These are phyloP conservation scores for Pangasius larnaudii DNA, from an alignment of 2,797 vertebrate species.

Conservation along the genomic window DNA sequence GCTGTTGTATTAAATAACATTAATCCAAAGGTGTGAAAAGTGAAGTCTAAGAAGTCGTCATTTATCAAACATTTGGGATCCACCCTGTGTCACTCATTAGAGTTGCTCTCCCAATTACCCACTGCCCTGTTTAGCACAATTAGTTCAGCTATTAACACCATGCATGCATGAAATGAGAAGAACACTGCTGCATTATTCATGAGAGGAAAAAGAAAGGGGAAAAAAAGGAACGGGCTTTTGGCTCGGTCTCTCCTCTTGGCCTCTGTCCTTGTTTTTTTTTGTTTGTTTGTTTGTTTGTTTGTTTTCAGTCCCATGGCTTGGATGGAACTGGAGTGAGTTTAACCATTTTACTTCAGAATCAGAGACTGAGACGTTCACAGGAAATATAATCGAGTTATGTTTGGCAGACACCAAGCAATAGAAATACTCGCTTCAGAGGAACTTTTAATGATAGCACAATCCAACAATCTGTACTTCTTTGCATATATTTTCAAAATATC, in stretches of 20 bases:
- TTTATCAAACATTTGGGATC: constrained; percentile 28
- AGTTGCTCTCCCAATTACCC: constrained; percentile 47
- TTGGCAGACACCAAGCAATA: background rate
- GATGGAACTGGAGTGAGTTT: constrained; percentile 44
- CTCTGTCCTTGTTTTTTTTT: constrained; percentile 14
- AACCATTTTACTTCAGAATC: constrained; percentile 33
- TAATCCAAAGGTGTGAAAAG: background rate
- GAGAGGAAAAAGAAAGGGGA: background rate
- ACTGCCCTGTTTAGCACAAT: constrained; percentile 52
- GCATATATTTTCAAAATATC: background rate
- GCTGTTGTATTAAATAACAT: background rate
- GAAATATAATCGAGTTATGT: constrained; percentile 17
- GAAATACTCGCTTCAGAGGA: background rate
- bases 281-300: constrained; percentile 10
- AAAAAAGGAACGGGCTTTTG: constrained; percentile 38
- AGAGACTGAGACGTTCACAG: constrained; percentile 16
- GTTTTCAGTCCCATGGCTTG: constrained; percentile 40
- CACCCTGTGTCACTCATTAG: constrained; percentile 45
- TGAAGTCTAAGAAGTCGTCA: background rate
- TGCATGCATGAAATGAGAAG: constrained; percentile 52
- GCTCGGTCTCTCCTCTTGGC: constrained; percentile 43
- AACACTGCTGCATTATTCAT: constrained; percentile 52
- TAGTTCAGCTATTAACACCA: constrained; percentile 57
- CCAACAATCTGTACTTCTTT: background rate
- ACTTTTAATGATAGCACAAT: background rate